Evolutionary conservation across 2,888 invertebrate genomes (phyloP).

Genomic region (Melanotus villosus): DNA sequence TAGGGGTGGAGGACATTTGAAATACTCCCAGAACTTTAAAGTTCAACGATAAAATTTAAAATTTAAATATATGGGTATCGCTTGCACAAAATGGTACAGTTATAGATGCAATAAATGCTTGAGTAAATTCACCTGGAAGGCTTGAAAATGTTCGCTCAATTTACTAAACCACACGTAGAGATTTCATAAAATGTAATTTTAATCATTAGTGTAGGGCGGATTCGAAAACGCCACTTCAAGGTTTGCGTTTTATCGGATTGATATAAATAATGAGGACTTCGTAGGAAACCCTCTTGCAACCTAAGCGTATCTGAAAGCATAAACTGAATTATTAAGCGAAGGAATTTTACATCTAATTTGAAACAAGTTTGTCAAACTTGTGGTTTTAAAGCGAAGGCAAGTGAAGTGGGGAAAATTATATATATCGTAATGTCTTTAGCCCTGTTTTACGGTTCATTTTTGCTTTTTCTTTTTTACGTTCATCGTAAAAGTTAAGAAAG

Average conservation of each 20-base stretch:
- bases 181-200: no score
- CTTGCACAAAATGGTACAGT: no score
- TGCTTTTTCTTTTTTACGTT: no score
- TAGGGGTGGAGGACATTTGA: no score
- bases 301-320: conserved; percentile 9
- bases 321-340: conserved; percentile 20
- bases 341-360: conserved; percentile 21
- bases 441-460: neutral
- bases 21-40: no score
- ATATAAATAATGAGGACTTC: conserved; percentile 18
- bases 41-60: no score
- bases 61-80: no score
- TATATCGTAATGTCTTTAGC: neutral
- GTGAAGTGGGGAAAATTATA: neutral
- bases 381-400: conserved; percentile 1
- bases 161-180: no score
- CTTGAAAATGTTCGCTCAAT: no score
- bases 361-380: conserved; percentile 22
- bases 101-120: no score
- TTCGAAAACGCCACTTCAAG: neutral
- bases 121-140: no score
- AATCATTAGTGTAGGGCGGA: neutral
- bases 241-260: conserved; percentile 10
- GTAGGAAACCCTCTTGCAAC: conserved; percentile 5
- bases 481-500: no score